Evolutionary conservation across 2,888 invertebrate genomes (phyloP).

Genomic region (Aphidius colemani): DNA sequence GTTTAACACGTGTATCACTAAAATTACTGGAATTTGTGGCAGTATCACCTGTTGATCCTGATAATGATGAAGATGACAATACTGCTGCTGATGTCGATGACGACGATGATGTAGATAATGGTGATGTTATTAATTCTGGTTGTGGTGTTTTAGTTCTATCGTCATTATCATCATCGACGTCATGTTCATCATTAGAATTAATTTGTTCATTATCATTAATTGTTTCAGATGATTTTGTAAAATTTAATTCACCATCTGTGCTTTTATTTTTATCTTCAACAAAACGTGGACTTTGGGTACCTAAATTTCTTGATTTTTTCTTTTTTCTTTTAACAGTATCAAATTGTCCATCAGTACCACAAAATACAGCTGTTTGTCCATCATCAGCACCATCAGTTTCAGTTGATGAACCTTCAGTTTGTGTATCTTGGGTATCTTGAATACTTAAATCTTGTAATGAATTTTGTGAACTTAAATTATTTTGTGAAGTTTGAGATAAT

Average conservation of each 20-base stretch:
- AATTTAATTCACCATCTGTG: slow-evolving; percentile 67
- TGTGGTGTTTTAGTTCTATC: slow-evolving; percentile 71
- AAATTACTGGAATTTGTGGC: neutral
- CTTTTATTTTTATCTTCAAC: slow-evolving; percentile 68
- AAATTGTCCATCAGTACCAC: slow-evolving; percentile 75
- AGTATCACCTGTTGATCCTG: neutral
- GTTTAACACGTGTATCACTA: slow-evolving; percentile 61
- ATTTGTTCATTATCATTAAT: slow-evolving; percentile 65
- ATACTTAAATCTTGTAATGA: slow-evolving; percentile 53
- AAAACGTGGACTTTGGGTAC: slow-evolving; percentile 56
- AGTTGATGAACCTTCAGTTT: slow-evolving; percentile 66
- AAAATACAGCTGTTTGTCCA: slow-evolving; percentile 61
- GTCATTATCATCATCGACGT: slow-evolving; percentile 53
- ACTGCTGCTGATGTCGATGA: slow-evolving; percentile 25
- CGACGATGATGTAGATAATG: slow-evolving; percentile 29
- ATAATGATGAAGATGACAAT: neutral
- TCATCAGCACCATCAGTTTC: slow-evolving; percentile 76
- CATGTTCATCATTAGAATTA: slow-evolving; percentile 14
- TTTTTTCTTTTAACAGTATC: slow-evolving; percentile 86
- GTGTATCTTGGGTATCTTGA: slow-evolving; percentile 54
- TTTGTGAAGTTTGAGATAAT: slow-evolving; percentile 52
- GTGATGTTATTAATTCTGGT: slow-evolving; percentile 61
- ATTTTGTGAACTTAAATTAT: slow-evolving; percentile 50
- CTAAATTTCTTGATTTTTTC: slow-evolving; percentile 65
- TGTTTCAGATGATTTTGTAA: slow-evolving; percentile 63